Base-by-base conservation (phyloP, 2,113 vertebrate genomes). In the Scomber scombrus region DNA sequence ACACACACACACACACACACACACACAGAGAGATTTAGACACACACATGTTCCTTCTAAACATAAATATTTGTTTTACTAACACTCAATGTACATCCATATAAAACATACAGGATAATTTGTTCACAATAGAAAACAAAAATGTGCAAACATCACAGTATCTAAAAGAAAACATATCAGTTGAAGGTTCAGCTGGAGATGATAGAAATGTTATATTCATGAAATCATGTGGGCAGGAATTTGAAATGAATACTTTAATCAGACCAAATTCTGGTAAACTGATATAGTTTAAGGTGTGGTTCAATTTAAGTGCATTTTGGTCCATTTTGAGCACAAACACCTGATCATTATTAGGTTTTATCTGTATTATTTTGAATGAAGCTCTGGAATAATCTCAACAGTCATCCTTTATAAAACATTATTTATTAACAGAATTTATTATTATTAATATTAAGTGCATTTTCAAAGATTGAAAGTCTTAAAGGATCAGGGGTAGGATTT, bases 91-190 rank as follows among this genome's bases (percentile, higher is more conserved):
- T 62, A 65, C 11, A 90, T 50, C 13, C 40, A 84, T 26, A 2
- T 26, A 26, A 34, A 29, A 81, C 66, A 57, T 45, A 85, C 45
- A 70, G 62, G 23, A 26, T 11, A 21, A 74, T 60, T 19, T 11
- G 0, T 40, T 54, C 0, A 23, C 14, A 55, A 51, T 13, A 62
- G 15, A 49, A 85, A 61, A 26, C 23, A 26, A 26, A 73, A 87
- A 87, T 89, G 92, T 94, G 91, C 91, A 84, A 85, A 82, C 29
- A 67, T 84, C 86, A 86, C 82, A 90, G 80, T 50, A 80, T 81
- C 49, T 55, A 78, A 74, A 56, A 67, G n/a, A 18, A 26, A 26
- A 26, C 2, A 26, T 26, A 26, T 71, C 43, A 71, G 7, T 6
- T 29, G 13, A 40, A 11, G 13, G 16, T 50, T 77, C 11, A 49